A percentile compares a stretch with the other conserved stretches of the same genome.
phyloP scores from a whole-genome alignment of 2,888 invertebrate genomes.

The Philonicus albiceps region DNA sequence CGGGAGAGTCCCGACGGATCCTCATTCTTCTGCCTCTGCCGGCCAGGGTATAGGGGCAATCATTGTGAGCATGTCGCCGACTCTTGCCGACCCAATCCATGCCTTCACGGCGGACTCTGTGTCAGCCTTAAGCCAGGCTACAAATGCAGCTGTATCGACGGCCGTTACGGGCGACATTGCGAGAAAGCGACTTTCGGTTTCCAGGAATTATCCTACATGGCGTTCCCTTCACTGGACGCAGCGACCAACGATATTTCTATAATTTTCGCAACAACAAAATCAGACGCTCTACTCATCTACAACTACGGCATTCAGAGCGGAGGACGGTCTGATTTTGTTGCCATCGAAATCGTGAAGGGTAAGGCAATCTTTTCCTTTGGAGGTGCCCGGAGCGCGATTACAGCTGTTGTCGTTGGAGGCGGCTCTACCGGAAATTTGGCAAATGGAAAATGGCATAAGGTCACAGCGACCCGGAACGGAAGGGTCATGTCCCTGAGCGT shows the following conservation, averaged over 20 bases:
- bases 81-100: slow-evolving; percentile 93
- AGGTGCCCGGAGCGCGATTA: slow-evolving; percentile 86
- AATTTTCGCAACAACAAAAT: slow-evolving; percentile 88
- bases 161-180: slow-evolving; percentile 89
- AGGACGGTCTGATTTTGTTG: slow-evolving; percentile 90
- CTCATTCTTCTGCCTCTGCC: slow-evolving; percentile 90
- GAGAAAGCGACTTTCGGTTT: slow-evolving; percentile 92
- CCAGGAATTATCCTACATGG: slow-evolving; percentile 87
- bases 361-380: slow-evolving; percentile 89
- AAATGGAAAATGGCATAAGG: slow-evolving; percentile 90
- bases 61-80: slow-evolving; percentile 89
- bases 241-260: slow-evolving; percentile 91
- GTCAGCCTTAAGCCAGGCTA: slow-evolving; percentile 88
- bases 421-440: slow-evolving; percentile 67
- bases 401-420: slow-evolving; percentile 73
- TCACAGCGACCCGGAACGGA: slow-evolving; percentile 90
- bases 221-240: slow-evolving; percentile 84
- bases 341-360: slow-evolving; percentile 86
- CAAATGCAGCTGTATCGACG: slow-evolving; percentile 84
- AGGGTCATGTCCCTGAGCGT: slow-evolving; percentile 85
- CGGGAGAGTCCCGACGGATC: slow-evolving; percentile 86
- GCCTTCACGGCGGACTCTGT: slow-evolving; percentile 87
- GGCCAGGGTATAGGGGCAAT: slow-evolving; percentile 90
- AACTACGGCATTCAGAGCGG: slow-evolving; percentile 89
- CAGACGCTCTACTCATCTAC: slow-evolving; percentile 86